Percentiles rank a stretch among this genome's conserved stretches.
These are phyloP conservation scores for Anoura caudifer DNA, from an alignment of 2,113 vertebrate genomes.

Conservation along the genomic window DNA sequence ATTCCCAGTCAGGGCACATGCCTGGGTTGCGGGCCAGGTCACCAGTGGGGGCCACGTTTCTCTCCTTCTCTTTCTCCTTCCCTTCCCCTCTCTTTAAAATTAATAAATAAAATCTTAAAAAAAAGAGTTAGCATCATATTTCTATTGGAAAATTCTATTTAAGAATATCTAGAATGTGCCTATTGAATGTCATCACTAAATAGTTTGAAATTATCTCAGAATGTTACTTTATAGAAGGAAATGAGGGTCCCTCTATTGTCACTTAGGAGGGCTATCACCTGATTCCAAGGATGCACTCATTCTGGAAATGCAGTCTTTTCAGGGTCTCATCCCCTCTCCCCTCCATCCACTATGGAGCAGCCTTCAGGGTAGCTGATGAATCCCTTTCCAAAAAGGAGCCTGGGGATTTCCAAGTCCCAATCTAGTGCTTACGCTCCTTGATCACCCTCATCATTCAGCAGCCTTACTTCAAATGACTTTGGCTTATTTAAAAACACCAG, in stretches of 20 bases:
- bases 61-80: too few relatives aligned
- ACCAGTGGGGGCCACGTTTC: too few relatives aligned
- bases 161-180: neutral
- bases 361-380: neutral
- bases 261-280: neutral
- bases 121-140: neutral
- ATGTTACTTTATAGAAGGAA: neutral
- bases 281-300: neutral
- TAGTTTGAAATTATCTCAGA: neutral
- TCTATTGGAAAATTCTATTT: neutral
- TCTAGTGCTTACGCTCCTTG: neutral
- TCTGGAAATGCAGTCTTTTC: neutral
- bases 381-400: neutral
- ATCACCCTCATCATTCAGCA: neutral
- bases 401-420: neutral
- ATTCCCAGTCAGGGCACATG: too few relatives aligned
- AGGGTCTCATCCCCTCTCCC: neutral
- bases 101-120: too few relatives aligned
- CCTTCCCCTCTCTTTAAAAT: too few relatives aligned
- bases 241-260: neutral
- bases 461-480: neutral
- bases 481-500: neutral
- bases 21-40: too few relatives aligned
- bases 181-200: neutral
- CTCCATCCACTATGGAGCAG: neutral